These are phyloP conservation scores for Hirudinaria manillensis DNA, from an alignment of 2,888 invertebrate species.

Conservation along the genomic window DNA sequence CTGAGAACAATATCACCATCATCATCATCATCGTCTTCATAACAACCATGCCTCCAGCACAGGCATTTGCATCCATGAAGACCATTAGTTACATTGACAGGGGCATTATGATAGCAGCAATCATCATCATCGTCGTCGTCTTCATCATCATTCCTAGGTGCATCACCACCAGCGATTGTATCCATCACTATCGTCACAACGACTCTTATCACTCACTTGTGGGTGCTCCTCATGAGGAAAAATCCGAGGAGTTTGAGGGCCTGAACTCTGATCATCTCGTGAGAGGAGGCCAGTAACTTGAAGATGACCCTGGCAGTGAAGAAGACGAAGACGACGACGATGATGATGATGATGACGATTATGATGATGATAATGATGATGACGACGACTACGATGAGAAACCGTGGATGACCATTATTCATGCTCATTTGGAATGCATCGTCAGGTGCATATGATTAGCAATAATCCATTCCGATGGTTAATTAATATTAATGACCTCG, in stretches of 20 bases:
- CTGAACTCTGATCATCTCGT: slow-evolving; percentile 88
- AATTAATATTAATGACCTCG: slow-evolving; percentile 2
- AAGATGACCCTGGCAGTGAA: slow-evolving; percentile 70
- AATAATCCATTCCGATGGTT: too few relatives aligned
- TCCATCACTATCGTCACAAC: not conserved
- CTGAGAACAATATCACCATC: not conserved
- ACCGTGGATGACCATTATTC: not conserved
- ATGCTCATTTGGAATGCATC: too few relatives aligned
- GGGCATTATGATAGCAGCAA: not conserved
- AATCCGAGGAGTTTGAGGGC: slow-evolving; percentile 92
- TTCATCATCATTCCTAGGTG: not conserved
- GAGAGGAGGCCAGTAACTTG: slow-evolving; percentile 89
- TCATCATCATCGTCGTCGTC: not conserved
- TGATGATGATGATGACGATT: slow-evolving; percentile 15
- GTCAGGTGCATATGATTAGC: too few relatives aligned
- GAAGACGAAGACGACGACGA: slow-evolving; percentile 5
- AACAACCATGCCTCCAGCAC: too few relatives aligned
- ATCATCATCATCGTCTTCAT: not conserved
- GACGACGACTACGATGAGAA: slow-evolving; percentile 3
- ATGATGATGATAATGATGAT: slow-evolving; percentile 21
- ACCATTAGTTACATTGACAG: not conserved
- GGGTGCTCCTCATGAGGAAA: slow-evolving; percentile 93
- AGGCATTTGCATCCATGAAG: too few relatives aligned
- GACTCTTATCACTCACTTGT: slow-evolving; percentile 67
- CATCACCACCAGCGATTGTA: not conserved